Percentiles rank a stretch among this genome's conserved stretches.
phyloP scores from a whole-genome alignment of 2,797 vertebrate genomes.

The Sebastes baramenuke region DNA sequence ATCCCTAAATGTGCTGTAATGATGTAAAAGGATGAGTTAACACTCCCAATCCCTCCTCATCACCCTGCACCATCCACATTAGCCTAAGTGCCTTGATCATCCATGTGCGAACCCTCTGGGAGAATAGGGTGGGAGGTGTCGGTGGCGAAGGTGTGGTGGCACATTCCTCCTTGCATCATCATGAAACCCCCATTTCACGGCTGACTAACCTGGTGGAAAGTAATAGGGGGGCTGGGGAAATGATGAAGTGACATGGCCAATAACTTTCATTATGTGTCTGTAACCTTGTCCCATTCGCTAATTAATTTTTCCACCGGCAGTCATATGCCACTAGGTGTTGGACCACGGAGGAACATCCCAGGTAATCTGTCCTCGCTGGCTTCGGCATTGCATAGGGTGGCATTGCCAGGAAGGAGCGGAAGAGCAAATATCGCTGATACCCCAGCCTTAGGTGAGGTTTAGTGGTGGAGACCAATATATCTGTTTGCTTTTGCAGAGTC shows the following conservation, averaged over 20 bases:
- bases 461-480: constrained; percentile 57
- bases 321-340: constrained; percentile 53
- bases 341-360: constrained; percentile 37
- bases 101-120: constrained; percentile 75
- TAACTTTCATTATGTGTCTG: constrained; percentile 83
- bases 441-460: constrained; percentile 40
- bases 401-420: constrained; percentile 6
- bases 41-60: constrained; percentile 50
- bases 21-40: constrained; percentile 66
- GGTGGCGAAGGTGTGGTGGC: constrained; percentile 63
- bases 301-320: constrained; percentile 77
- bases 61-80: constrained; percentile 63
- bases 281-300: constrained; percentile 80
- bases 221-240: constrained; percentile 74
- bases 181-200: constrained; percentile 82
- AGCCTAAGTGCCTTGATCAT: constrained; percentile 80
- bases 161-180: constrained; percentile 73
- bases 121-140: constrained; percentile 51
- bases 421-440: constrained; percentile 49
- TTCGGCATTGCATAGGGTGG: neutral
- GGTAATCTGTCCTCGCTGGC: constrained; percentile 44
- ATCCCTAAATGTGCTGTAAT: constrained; percentile 55
- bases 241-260: constrained; percentile 83
- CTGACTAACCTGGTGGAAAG: constrained; percentile 79
- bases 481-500: constrained; percentile 67